Conservation (phyloP, 2,888 invertebrate genomes). For the Lasioglossum calceatum region DNA sequence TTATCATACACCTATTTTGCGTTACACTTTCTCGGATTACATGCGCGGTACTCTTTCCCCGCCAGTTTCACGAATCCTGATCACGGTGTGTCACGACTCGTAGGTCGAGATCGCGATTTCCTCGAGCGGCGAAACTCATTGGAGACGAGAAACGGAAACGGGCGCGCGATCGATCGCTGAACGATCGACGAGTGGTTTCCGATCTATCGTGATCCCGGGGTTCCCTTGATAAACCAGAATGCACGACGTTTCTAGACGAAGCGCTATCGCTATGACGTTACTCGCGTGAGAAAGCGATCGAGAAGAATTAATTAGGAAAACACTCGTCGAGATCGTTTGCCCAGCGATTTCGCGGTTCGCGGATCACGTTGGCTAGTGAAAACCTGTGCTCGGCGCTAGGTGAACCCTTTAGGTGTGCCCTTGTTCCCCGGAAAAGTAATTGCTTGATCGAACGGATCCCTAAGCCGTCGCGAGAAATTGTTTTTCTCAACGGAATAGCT, state of each 20-base stretch:
- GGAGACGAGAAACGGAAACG: conserved; percentile 53
- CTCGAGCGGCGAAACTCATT: conserved; percentile 44
- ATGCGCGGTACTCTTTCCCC: conserved; percentile 68
- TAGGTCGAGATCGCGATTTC: conserved; percentile 21
- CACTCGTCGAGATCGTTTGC: conserved; percentile 17
- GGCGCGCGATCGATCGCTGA: conserved; percentile 28
- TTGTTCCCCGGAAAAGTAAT: conserved; percentile 17
- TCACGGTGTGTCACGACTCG: conserved; percentile 11
- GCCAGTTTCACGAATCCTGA: conserved; percentile 4
- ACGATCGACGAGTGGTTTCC: conserved; percentile 36
- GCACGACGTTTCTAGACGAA: neutral
- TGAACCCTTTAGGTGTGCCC: neutral
- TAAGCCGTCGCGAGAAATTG: conserved; percentile 2
- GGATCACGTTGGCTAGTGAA: conserved; percentile 17
- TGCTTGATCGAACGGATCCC: conserved; percentile 1
- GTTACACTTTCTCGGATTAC: conserved; percentile 75
- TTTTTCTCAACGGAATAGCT: neutral
- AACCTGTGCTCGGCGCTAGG: conserved; percentile 20
- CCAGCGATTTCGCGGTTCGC: conserved; percentile 23
- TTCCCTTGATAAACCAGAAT: neutral
- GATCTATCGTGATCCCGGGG: neutral
- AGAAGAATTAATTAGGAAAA: neutral
- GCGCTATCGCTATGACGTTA: neutral
- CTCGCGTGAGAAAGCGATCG: neutral
- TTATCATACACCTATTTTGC: conserved; percentile 69